Percentiles rank a stretch among this genome's conserved stretches.
Evolutionary conservation across 2,113 vertebrate species (phyloP).

Genomic region (Anarhynchus alexandrinus): DNA sequence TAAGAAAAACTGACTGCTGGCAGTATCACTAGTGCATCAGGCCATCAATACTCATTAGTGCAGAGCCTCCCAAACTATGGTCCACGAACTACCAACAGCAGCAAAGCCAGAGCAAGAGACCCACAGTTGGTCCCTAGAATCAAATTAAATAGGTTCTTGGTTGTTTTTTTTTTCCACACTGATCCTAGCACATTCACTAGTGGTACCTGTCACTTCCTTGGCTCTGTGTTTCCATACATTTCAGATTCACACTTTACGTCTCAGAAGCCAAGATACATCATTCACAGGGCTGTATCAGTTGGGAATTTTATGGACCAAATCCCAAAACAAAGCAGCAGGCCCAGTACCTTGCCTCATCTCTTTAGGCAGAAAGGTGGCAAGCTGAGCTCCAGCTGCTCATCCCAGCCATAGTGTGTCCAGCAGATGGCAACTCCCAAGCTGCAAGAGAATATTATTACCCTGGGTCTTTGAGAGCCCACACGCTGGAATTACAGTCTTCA

Average conservation of each 20-base stretch:
- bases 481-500: background rate
- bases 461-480: background rate
- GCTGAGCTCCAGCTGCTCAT: background rate
- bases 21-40: background rate
- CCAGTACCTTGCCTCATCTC: background rate
- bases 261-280: background rate
- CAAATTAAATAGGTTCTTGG: background rate
- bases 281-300: background rate
- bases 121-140: background rate
- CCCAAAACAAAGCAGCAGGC: background rate
- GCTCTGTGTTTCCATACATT: background rate
- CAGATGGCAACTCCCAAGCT: background rate
- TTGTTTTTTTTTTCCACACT: rapidly evolving
- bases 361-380: background rate
- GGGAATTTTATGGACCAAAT: background rate
- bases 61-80: background rate
- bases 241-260: background rate
- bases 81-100: background rate
- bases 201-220: background rate
- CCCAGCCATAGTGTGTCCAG: background rate
- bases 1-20: background rate
- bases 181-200: background rate
- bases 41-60: background rate
- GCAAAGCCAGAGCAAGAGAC: background rate
- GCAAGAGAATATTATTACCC: background rate